A percentile compares a stretch with the other conserved stretches of the same genome.
Evolutionary conservation across 2,797 vertebrate genomes (phyloP).

Genomic region (Falco naumanni): DNA sequence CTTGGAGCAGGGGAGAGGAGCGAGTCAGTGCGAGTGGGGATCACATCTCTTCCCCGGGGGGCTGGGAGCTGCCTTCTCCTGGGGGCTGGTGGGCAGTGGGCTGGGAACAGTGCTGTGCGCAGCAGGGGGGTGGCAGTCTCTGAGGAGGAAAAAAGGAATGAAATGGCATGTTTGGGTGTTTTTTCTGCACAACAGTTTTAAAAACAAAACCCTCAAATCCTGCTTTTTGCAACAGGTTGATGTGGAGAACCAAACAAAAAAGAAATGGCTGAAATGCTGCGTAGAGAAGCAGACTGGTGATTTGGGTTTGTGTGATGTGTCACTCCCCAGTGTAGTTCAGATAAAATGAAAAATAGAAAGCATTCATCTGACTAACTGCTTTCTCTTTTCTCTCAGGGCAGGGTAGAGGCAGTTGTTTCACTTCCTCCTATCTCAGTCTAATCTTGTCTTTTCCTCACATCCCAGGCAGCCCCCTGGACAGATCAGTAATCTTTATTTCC

Average conservation of each 20-base stretch:
- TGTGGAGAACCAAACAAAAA: not conserved
- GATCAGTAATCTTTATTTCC: not conserved
- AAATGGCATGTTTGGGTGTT: not conserved
- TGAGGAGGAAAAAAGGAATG: not conserved
- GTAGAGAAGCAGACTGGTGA: not conserved
- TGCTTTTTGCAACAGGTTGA: constrained; percentile 5
- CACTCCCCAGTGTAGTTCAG: not conserved
- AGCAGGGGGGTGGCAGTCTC: not conserved
- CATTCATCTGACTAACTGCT: not conserved
- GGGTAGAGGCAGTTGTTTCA: not conserved
- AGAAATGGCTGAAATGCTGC: not conserved
- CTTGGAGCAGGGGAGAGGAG: not conserved
- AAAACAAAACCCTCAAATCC: not conserved
- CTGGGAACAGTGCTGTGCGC: not conserved
- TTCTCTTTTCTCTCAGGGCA: not conserved
- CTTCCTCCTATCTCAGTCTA: not conserved
- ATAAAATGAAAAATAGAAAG: not conserved
- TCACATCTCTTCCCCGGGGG: not conserved
- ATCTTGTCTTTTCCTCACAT: not conserved
- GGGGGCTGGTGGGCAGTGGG: accelerated
- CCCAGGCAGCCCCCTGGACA: not conserved
- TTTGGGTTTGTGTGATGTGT: not conserved
- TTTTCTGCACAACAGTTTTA: not conserved
- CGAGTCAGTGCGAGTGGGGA: accelerated
- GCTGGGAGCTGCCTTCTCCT: not conserved